Base-by-base conservation (phyloP, 2,113 vertebrate genomes). In the Colinus virginianus region DNA sequence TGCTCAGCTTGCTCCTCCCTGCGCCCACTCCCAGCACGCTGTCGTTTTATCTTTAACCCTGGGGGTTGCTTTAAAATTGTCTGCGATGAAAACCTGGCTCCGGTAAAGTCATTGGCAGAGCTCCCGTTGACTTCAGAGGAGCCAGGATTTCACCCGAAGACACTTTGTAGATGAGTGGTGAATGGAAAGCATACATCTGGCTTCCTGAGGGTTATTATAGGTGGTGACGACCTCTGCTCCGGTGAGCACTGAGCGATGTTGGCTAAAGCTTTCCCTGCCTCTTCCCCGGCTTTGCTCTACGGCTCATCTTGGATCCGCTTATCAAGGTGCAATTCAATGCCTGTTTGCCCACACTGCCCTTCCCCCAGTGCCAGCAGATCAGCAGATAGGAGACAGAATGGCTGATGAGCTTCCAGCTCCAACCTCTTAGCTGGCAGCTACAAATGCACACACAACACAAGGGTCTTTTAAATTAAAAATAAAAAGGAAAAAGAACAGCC, bases 201-300 rank as follows among this genome's bases (percentile, higher is more conserved):
- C 90, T 96, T 96, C 90, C 96, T 1, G 23, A 86, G 89, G 94
- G 91, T 95, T 94, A 92, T 96, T 96, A 90, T 91, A 90, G 84
- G 87, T 92, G 89, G 94, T 94, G 93, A 76, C 93, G 96, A 96
- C 93, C 94, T 96, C 96, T 96, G 93, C 87, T 96, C 95, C 95
- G 90, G 90, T 3, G n/a, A 94, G 90, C 84, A 76, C 32, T 95
- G 94, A 94, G 91, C 91, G 59, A 90, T 62, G 74, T 93, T 92
- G 62, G 76, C 79, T 93, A 85, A 91, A 95, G 76, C 77, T 90
- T 90, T 91, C 59, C 45, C 45, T 94, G 40, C 84, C 55, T 89
- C 72, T 92, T 95, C 61, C 56, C 62, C 32, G 71, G 82, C 72
- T 95, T 94, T 93, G 88, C 93, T 89, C 90, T 90, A 63, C 4